Conservation (phyloP, 2,113 vertebrate species). For the Brienomyrus brachyistius region DNA sequence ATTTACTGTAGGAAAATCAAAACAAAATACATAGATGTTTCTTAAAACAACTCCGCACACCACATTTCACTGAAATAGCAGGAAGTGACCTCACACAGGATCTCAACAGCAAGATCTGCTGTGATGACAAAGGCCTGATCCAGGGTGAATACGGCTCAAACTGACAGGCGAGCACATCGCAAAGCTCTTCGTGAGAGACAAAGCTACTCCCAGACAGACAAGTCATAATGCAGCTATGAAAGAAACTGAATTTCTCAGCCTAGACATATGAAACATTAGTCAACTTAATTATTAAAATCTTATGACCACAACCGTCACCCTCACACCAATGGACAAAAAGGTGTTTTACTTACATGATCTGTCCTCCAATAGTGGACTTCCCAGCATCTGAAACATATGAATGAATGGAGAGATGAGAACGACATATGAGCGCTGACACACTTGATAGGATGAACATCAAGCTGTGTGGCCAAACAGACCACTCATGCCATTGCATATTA, state of each 20-base stretch:
- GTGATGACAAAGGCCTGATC: neutral
- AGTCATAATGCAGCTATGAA: neutral
- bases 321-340: neutral
- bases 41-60: neutral
- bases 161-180: neutral
- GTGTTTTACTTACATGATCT: slow-evolving; percentile 87
- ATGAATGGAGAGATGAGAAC: neutral
- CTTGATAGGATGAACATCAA: neutral
- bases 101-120: neutral
- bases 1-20: neutral
- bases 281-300: neutral
- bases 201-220: neutral
- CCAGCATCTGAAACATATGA: slow-evolving; percentile 74
- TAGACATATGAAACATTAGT: neutral
- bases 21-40: neutral
- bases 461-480: neutral
- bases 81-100: neutral
- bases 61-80: neutral
- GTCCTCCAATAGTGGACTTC: slow-evolving; percentile 97
- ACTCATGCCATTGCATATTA: neutral
- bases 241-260: neutral
- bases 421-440: neutral
- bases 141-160: neutral
- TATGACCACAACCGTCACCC: neutral
- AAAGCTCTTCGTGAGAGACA: neutral